phyloP scores from a whole-genome alignment of 2,113 vertebrate species.

The Hippocampus abdominalis region DNA sequence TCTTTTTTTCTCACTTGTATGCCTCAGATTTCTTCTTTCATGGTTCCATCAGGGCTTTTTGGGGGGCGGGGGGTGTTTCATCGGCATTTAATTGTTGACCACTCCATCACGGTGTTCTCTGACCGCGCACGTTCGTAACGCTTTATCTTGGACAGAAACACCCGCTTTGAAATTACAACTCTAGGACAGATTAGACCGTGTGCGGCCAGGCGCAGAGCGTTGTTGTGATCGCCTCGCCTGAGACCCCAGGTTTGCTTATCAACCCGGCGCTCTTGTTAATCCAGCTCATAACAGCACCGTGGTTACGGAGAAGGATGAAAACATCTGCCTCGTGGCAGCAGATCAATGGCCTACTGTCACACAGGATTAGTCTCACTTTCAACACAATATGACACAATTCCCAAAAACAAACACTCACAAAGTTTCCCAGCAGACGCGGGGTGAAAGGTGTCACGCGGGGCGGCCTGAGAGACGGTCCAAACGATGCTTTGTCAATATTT shows the following conservation, averaged over 20 bases:
- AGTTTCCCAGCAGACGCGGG: constrained; percentile 25
- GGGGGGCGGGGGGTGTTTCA: too few relatives aligned
- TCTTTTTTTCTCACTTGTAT: constrained; percentile 15
- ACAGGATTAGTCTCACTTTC: constrained; percentile 65
- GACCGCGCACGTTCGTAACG: background rate
- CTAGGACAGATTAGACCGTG: constrained; percentile 9
- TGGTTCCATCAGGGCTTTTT: too few relatives aligned
- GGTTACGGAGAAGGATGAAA: constrained; percentile 62
- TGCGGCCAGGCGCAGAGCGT: constrained; percentile 14
- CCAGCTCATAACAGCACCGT: constrained; percentile 62
- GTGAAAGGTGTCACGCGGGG: constrained; percentile 23
- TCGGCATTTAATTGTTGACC: constrained; percentile 1
- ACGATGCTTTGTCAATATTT: constrained; percentile 37
- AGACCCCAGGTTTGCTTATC: constrained; percentile 48
- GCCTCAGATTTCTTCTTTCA: constrained; percentile 16
- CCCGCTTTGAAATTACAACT: constrained; percentile 9
- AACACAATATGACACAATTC: constrained; percentile 73
- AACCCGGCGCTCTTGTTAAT: constrained; percentile 53
- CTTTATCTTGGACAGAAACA: constrained; percentile 1
- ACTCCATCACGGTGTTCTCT: constrained; percentile 3
- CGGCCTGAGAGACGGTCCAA: constrained; percentile 7
- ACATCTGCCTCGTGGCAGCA: constrained; percentile 65
- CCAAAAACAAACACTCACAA: constrained; percentile 51
- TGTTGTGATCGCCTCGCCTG: constrained; percentile 27
- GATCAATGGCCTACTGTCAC: constrained; percentile 69